Conservation (phyloP, 2,888 invertebrate species). For the Anthoptus insignis region DNA sequence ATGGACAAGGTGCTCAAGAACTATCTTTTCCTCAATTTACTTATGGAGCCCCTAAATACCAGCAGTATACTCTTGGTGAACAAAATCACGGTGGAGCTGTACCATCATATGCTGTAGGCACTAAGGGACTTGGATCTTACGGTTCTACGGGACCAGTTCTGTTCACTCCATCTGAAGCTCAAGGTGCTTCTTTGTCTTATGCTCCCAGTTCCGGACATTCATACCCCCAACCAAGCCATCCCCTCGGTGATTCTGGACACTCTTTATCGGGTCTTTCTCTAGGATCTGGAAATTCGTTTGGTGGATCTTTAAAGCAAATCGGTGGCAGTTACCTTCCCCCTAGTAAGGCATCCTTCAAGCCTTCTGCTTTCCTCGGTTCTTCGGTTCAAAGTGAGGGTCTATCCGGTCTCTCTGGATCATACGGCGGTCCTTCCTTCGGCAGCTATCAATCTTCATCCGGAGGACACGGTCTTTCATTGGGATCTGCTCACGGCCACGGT, state of each 20-base stretch:
- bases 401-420: slow-evolving; percentile 64
- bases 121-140: slow-evolving; percentile 79
- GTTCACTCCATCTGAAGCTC: slow-evolving; percentile 69
- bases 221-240: slow-evolving; percentile 54
- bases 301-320: slow-evolving; percentile 65
- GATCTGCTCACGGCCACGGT: slow-evolving; percentile 60
- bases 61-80: slow-evolving; percentile 67
- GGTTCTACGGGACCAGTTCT: slow-evolving; percentile 77
- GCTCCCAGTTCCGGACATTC: slow-evolving; percentile 58
- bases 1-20: slow-evolving; percentile 61
- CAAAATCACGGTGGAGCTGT: slow-evolving; percentile 58
- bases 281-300: slow-evolving; percentile 55
- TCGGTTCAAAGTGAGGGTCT: slow-evolving; percentile 69
- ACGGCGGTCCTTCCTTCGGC: slow-evolving; percentile 65
- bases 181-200: slow-evolving; percentile 57
- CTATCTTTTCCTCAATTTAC: slow-evolving; percentile 64
- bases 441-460: slow-evolving; percentile 53
- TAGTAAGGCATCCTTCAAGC: slow-evolving; percentile 75
- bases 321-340: slow-evolving; percentile 63
- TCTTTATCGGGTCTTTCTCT: slow-evolving; percentile 55
- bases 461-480: slow-evolving; percentile 56
- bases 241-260: slow-evolving; percentile 56
- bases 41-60: slow-evolving; percentile 63
- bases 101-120: slow-evolving; percentile 73
- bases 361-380: slow-evolving; percentile 78